A percentile compares a stretch with the other conserved stretches of the same genome.
Evolutionary conservation across 1,140 invertebrate species (phyloP).

Genomic region (Bombus terrestris): DNA sequence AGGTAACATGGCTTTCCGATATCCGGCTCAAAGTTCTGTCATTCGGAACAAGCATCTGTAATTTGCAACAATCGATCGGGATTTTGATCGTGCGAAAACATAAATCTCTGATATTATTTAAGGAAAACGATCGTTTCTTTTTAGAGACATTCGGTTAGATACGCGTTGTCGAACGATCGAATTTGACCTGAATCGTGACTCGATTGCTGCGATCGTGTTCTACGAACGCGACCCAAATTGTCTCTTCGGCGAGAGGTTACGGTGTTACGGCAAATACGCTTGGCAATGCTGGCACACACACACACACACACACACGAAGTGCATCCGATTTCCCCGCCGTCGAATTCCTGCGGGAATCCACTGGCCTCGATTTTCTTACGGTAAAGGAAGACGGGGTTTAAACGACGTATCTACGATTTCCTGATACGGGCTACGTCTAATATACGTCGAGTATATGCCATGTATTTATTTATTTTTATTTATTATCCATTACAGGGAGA

Average conservation of each 20-base stretch:
- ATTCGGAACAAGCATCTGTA: too few species aligned
- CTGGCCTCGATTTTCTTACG: constrained; percentile 11
- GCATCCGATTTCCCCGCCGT: constrained; percentile 41
- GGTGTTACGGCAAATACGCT: constrained; percentile 1
- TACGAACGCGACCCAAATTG: constrained; percentile 58
- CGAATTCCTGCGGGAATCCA: constrained; percentile 15
- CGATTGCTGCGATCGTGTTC: constrained; percentile 56
- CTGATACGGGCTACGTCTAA: too few species aligned
- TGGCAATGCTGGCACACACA: too few species aligned
- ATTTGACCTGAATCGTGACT: constrained; percentile 73
- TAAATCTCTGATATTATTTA: neutral
- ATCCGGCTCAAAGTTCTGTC: too few species aligned
- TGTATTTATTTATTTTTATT: too few species aligned
- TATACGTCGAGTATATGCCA: too few species aligned
- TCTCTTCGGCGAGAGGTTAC: constrained; percentile 21
- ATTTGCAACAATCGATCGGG: too few species aligned
- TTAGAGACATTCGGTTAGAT: constrained; percentile 33
- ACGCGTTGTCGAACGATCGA: constrained; percentile 25
- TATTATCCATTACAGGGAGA: too few species aligned
- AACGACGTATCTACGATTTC: neutral
- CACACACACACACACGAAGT: too few species aligned
- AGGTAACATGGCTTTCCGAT: too few species aligned
- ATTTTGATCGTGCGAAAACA: too few species aligned
- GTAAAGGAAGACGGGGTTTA: neutral
- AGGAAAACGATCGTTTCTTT: neutral